These are phyloP conservation scores for Ophion slaviceki DNA, from an alignment of 2,888 invertebrate species.

Conservation along the genomic window DNA sequence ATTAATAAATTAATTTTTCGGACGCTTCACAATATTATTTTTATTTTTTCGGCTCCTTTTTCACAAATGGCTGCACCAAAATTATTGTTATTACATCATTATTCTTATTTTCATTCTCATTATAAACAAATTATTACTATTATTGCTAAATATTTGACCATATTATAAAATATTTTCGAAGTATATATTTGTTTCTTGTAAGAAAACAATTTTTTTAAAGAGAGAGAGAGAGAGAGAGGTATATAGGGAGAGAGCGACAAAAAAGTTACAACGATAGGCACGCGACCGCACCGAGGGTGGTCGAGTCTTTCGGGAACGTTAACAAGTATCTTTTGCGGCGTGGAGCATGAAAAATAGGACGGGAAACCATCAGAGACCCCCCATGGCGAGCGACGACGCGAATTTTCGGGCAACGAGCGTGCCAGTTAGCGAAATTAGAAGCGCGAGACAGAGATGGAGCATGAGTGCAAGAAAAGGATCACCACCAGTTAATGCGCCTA, in stretches of 20 bases:
- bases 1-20: no score
- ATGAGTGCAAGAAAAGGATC: background rate
- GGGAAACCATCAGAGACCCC: conserved; percentile 34
- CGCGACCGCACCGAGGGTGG: conserved; percentile 78
- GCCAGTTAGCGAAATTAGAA: conserved; percentile 51
- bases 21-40: no score
- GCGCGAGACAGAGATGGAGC: background rate
- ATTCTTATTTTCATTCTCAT: no score
- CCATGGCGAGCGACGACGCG: conserved; percentile 58
- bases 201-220: conserved; percentile 10
- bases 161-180: no score
- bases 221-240: no score
- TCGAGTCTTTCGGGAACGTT: conserved; percentile 73
- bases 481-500: conserved; percentile 38
- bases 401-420: conserved; percentile 47
- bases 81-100: no score
- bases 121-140: no score
- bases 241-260: conserved; percentile 8
- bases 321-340: conserved; percentile 76
- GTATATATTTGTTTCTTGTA: conserved; percentile 14
- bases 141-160: no score
- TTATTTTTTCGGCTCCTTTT: no score
- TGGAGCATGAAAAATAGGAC: conserved; percentile 73
- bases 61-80: no score
- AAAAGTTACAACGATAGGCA: conserved; percentile 59